Base-by-base conservation (phyloP, 37 sponge, comb jelly and placozoan genomes). In the Ephydatia muelleri region DNA sequence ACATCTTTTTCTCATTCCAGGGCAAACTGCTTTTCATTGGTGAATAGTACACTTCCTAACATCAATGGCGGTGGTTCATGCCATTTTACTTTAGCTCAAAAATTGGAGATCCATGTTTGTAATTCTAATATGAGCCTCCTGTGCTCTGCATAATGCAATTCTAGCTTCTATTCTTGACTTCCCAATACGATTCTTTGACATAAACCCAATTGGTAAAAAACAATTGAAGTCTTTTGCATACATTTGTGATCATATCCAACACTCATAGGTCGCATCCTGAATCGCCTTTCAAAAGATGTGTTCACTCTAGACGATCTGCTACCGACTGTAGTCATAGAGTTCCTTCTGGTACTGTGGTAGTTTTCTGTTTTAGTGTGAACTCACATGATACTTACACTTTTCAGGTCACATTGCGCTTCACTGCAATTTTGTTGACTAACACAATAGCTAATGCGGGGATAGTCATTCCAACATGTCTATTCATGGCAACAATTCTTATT, bases 241-340 rank as follows among this genome's bases (percentile, higher is more conserved):
- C 36, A 25, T 75, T 6, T 27, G 36, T 30, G 30, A 32, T 4
- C n/a, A 25, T n/a, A 6, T 25, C 2, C 29, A 26, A 57, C 28
- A 6, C 11, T 11, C 25, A 26, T 30, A 84, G 85, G 85, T 38
- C 79, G 85, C n/a, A 69, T 84, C 22, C 38, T 84, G 81, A 84
- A 84, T 84, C 28, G 85, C 22, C 80, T 84, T 22, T 84, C 85
- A 28, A 80, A 84, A 38, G 85, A 84, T 38, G 49, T 84, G 47
- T 28, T 34, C 4, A 38, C 29, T 38, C 33, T 84, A 22, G 85
- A 84, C 80, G 77, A 35, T 8, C 35, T 36, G 1, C 14, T 84
- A 29, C 57, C 80, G 26, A 39, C 16, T 33, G 26, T 22, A 25
- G 32, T 64, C 5, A 34, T 9, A 23, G 77, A 84, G 27, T 28